Evolutionary conservation across 2,888 invertebrate species (phyloP).

Genomic region (Digitonthophagus gazella): DNA sequence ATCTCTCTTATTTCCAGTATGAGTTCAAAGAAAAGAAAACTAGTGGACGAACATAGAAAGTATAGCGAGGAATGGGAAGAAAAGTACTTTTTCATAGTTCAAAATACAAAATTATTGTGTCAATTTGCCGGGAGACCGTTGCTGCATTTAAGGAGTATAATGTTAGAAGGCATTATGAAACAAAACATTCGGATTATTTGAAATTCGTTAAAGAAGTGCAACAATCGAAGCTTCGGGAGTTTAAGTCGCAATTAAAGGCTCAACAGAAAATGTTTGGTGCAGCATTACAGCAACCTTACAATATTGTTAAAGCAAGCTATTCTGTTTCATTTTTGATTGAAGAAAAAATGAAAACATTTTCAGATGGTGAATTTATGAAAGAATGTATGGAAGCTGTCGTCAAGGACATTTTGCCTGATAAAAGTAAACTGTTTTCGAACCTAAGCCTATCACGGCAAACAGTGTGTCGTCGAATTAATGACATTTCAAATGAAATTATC

Average conservation of each 20-base stretch:
- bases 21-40: constrained; percentile 12
- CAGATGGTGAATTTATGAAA: too few species aligned
- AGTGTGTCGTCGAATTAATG: too few species aligned
- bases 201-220: constrained; percentile 25
- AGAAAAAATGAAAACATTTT: constrained; percentile 18
- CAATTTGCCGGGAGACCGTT: constrained; percentile 30
- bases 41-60: constrained; percentile 14
- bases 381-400: too few species aligned
- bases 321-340: constrained; percentile 25
- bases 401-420: too few species aligned
- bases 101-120: constrained; percentile 17
- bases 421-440: too few species aligned
- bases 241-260: constrained; percentile 27
- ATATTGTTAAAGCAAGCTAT: constrained; percentile 30
- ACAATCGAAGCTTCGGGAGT: constrained; percentile 12
- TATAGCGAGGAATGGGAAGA: constrained; percentile 17
- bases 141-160: constrained; percentile 32
- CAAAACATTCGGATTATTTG: constrained; percentile 29
- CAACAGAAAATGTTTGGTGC: constrained; percentile 29
- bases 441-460: too few species aligned
- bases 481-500: too few species aligned
- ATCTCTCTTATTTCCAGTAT: constrained; percentile 11
- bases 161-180: constrained; percentile 31
- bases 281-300: constrained; percentile 30
- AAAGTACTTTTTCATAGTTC: constrained; percentile 15